Percentiles rank a stretch among this genome's conserved stretches.
Conservation (phyloP, 2,888 invertebrate species). For the Apantesis nais region DNA sequence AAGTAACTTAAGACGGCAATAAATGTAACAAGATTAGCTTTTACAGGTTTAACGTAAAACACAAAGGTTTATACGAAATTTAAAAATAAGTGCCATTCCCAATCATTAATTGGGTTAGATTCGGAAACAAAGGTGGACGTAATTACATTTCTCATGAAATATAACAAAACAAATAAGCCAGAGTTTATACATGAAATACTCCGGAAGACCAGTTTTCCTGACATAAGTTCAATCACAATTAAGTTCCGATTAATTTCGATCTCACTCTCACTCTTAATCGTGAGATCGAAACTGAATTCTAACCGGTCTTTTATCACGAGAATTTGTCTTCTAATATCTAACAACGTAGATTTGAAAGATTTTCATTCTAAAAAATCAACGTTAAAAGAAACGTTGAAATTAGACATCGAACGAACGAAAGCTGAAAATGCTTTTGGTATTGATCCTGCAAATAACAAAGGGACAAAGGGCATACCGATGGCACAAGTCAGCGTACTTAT, state of each 20-base stretch:
- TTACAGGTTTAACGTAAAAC: not conserved
- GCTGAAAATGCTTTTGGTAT: slow-evolving; percentile 19
- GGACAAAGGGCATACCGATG: slow-evolving; percentile 44
- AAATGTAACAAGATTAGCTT: slow-evolving; percentile 7
- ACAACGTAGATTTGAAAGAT: too few relatives aligned
- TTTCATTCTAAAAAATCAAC: not conserved
- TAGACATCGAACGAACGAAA: slow-evolving; percentile 11
- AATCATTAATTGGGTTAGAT: slow-evolving; percentile 45
- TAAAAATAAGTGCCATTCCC: slow-evolving; percentile 32
- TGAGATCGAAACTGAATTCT: too few relatives aligned
- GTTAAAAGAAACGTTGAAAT: slow-evolving; percentile 2
- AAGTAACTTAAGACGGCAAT: not conserved
- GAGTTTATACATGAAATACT: too few relatives aligned
- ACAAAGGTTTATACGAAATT: not conserved
- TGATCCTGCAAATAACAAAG: slow-evolving; percentile 34
- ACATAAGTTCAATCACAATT: too few relatives aligned
- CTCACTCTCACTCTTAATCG: too few relatives aligned
- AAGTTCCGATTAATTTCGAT: too few relatives aligned
- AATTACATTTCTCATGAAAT: slow-evolving; percentile 49
- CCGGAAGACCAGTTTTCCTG: too few relatives aligned
- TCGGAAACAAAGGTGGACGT: slow-evolving; percentile 39
- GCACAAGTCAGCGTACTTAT: slow-evolving; percentile 61
- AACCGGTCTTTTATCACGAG: too few relatives aligned
- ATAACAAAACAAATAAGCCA: slow-evolving; percentile 56
- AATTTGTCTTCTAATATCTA: too few relatives aligned